These are phyloP conservation scores for Euleptes europaea DNA, from an alignment of 2,113 vertebrate genomes.

Conservation along the genomic window DNA sequence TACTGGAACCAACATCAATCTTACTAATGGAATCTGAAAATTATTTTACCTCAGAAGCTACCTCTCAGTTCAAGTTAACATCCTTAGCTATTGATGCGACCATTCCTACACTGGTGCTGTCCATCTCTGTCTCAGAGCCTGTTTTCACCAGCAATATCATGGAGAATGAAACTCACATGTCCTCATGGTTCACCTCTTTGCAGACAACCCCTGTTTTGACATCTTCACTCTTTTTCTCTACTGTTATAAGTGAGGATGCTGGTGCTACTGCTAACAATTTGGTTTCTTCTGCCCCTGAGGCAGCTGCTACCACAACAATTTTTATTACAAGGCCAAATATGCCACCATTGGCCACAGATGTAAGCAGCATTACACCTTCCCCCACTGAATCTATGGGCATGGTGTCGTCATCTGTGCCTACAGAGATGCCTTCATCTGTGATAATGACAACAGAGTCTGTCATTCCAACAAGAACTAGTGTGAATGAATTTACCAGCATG, in stretches of 20 bases:
- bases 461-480: conserved; percentile 42
- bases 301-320: conserved; percentile 18
- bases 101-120: conserved; percentile 52
- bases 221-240: conserved; percentile 43
- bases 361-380: background rate
- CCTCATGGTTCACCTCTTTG: conserved; percentile 49
- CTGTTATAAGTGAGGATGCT: conserved; percentile 11
- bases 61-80: conserved; percentile 66
- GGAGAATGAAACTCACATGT: conserved; percentile 37
- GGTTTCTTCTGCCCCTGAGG: conserved; percentile 54
- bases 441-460: conserved; percentile 47
- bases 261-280: conserved; percentile 31
- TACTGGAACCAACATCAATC: conserved; percentile 47
- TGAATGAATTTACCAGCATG: conserved; percentile 17
- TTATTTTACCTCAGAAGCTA: conserved; percentile 74
- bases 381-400: conserved; percentile 21
- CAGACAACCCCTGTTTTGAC: conserved; percentile 48
- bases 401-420: conserved; percentile 27
- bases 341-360: fast-evolving
- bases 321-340: conserved; percentile 1
- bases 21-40: conserved; percentile 43
- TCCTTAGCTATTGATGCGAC: conserved; percentile 2
- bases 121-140: conserved; percentile 29
- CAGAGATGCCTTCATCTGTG: conserved; percentile 33
- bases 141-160: conserved; percentile 43